phyloP scores from a whole-genome alignment of 1,140 invertebrate genomes.

The Capitella teleta region DNA sequence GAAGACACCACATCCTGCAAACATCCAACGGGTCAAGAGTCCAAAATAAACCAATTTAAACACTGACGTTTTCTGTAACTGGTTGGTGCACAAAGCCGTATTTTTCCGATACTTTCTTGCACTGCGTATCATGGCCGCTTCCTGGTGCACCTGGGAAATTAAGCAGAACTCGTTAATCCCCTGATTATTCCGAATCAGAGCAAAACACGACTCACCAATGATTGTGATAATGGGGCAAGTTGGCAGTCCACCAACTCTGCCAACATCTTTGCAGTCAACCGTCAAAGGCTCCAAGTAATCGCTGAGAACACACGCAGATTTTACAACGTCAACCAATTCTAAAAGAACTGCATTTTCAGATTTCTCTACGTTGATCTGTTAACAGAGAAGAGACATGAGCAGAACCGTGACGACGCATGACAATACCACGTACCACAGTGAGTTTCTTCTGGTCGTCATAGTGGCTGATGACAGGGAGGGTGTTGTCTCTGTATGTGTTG shows the following conservation, averaged over 20 bases:
- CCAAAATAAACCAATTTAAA: no score
- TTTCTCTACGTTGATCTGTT: no score
- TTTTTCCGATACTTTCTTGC: no score
- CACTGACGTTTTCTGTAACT: no score
- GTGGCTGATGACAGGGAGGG: constrained; percentile 7
- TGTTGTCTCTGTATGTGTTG: constrained; percentile 3
- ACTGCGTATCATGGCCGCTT: no score
- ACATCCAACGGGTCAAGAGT: no score
- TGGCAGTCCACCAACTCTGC: not conserved
- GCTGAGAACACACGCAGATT: constrained; percentile 25
- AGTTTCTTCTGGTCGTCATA: constrained; percentile 23
- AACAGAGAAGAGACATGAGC: not conserved
- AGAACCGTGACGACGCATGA: not conserved
- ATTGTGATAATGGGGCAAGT: constrained; percentile 1
- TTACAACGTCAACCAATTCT: constrained; percentile 10
- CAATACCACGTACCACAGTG: constrained; percentile 22
- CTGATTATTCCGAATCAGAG: no score
- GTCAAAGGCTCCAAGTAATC: constrained; percentile 4
- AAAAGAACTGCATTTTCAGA: no score
- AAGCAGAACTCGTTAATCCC: no score
- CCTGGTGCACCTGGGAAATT: no score
- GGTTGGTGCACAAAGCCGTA: no score
- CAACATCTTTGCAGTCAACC: not conserved
- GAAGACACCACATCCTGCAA: not conserved
- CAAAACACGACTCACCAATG: constrained; percentile 2